Percentiles rank a stretch among this genome's conserved stretches.
Evolutionary conservation across 2,797 vertebrate genomes (phyloP).

Genomic region (Tamandua tetradactyla): DNA sequence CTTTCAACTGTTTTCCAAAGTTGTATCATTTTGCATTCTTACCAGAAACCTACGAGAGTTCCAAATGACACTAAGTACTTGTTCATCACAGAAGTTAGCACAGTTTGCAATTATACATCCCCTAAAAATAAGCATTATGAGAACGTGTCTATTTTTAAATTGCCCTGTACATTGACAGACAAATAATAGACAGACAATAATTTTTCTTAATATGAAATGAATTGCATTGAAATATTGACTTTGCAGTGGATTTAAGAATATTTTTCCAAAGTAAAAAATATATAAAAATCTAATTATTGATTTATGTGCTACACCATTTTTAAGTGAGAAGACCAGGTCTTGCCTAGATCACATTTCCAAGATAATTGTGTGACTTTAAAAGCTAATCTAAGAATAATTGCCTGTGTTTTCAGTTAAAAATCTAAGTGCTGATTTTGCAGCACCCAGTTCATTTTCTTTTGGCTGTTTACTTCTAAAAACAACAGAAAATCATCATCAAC

Average conservation of each 20-base stretch:
- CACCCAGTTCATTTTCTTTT: background rate
- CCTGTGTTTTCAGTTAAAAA: background rate
- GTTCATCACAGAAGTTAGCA: background rate
- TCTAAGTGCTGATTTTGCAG: background rate
- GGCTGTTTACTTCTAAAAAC: background rate
- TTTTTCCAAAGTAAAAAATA: background rate
- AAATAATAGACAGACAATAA: background rate
- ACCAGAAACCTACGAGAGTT: background rate
- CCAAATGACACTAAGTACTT: background rate
- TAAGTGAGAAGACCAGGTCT: background rate
- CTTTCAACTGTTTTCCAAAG: background rate
- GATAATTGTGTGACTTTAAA: background rate
- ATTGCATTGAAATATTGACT: background rate
- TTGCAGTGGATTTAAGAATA: background rate
- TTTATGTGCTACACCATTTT: background rate
- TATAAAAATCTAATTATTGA: background rate
- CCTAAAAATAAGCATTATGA: background rate
- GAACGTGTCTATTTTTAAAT: background rate
- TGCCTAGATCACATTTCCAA: background rate
- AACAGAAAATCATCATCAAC: background rate
- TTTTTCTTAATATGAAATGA: background rate
- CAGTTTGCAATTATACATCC: background rate
- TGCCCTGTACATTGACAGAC: background rate
- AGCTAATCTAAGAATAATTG: background rate
- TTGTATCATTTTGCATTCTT: conserved; percentile 4